Evolutionary conservation across 1,140 invertebrate genomes (phyloP).

Genomic region (Philaenus spumarius): DNA sequence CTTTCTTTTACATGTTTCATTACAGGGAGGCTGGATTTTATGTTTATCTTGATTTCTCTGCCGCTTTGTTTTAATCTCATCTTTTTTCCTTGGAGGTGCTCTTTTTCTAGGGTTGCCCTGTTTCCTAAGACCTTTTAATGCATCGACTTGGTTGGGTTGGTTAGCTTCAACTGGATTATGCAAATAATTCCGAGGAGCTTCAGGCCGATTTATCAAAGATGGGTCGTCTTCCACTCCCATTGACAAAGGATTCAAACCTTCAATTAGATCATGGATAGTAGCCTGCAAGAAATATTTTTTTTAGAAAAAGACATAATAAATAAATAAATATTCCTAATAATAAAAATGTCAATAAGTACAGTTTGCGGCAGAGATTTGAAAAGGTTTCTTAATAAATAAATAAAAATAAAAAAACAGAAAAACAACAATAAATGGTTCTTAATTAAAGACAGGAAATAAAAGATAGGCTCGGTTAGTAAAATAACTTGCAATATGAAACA

Average conservation of each 20-base stretch:
- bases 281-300: not conserved
- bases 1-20: not conserved
- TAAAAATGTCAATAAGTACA: not conserved
- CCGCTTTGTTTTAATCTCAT: not conserved
- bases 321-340: not conserved
- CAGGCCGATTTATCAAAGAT: not conserved
- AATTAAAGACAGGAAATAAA: too few relatives aligned
- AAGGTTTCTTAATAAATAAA: too few relatives aligned
- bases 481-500: too few relatives aligned
- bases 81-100: not conserved
- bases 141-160: not conserved
- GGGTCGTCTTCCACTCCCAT: not conserved
- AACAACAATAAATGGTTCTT: too few relatives aligned
- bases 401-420: too few relatives aligned
- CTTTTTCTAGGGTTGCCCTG: not conserved
- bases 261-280: not conserved
- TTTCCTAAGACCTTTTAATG: not conserved
- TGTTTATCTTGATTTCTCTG: not conserved
- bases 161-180: not conserved
- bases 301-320: not conserved
- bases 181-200: not conserved
- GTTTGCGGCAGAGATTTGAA: too few relatives aligned
- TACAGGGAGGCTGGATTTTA: not conserved
- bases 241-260: not conserved
- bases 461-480: too few relatives aligned